Evolutionary conservation across 2,797 vertebrate genomes (phyloP).

Genomic region (Pangasius macronema): DNA sequence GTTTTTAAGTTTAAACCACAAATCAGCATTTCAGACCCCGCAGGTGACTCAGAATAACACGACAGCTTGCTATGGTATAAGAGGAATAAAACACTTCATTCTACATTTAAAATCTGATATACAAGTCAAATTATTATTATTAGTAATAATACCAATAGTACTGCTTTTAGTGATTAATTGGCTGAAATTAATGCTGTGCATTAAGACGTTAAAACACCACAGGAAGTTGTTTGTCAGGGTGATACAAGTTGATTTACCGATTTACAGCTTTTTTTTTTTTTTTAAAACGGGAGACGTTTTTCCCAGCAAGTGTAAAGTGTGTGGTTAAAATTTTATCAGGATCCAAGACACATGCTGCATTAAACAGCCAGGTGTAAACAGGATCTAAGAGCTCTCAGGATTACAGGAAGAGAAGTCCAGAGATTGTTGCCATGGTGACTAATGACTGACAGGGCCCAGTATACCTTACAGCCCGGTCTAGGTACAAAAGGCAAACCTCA

Average conservation of each 20-base stretch:
- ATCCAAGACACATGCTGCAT: background rate
- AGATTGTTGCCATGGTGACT: slow-evolving; percentile 5
- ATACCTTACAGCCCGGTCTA: background rate
- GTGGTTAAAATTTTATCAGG: background rate
- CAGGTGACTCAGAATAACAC: background rate
- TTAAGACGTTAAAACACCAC: background rate
- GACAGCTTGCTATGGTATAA: background rate
- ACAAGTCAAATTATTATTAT: background rate
- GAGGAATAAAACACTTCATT: background rate
- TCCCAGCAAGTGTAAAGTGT: background rate
- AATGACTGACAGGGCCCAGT: background rate
- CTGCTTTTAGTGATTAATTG: background rate
- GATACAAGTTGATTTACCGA: background rate
- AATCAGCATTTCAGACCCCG: background rate
- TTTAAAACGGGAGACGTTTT: background rate
- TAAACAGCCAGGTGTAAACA: background rate
- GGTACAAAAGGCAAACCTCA: background rate
- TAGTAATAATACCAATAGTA: background rate
- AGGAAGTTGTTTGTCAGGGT: background rate
- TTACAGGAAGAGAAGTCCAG: background rate
- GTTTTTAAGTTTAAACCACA: background rate
- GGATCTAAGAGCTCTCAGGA: background rate
- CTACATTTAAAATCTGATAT: background rate
- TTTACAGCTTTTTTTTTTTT: background rate
- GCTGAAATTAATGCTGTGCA: background rate